These are phyloP conservation scores for Sycobia sp. DNA, from an alignment of 1,140 invertebrate genomes.

Conservation along the genomic window DNA sequence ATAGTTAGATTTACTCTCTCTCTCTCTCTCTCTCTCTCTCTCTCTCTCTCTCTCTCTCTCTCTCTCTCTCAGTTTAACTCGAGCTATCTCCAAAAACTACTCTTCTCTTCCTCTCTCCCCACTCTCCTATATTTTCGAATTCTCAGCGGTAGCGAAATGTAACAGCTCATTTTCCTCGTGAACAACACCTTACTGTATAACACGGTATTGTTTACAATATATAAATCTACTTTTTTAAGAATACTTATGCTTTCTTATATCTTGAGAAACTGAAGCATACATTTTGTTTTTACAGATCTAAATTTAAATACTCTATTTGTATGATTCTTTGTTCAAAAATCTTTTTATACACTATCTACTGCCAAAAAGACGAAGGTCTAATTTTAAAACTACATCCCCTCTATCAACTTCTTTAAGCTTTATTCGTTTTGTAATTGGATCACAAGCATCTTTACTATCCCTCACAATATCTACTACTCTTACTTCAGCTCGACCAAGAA, in stretches of 20 bases:
- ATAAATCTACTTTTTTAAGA: too few relatives aligned
- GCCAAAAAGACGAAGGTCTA: conserved; percentile 76
- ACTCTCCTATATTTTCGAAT: too few relatives aligned
- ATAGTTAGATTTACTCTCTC: too few relatives aligned
- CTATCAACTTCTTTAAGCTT: conserved; percentile 73
- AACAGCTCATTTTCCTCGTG: too few relatives aligned
- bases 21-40: too few relatives aligned
- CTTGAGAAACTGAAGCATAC: conserved; percentile 26
- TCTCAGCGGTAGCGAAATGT: too few relatives aligned
- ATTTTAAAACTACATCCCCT: conserved; percentile 75
- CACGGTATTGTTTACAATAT: too few relatives aligned
- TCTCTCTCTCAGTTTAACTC: too few relatives aligned
- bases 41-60: too few relatives aligned
- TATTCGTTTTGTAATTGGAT: conserved; percentile 74
- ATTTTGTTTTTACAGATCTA: conserved; percentile 2
- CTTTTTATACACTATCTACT: conserved; percentile 26
- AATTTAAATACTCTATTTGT: conserved; percentile 22
- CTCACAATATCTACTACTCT: conserved; percentile 71
- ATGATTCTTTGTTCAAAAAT: conserved; percentile 10
- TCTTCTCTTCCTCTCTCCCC: too few relatives aligned
- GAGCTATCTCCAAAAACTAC: too few relatives aligned
- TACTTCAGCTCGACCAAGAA: conserved; percentile 78
- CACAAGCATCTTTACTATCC: conserved; percentile 67
- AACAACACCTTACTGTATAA: too few relatives aligned
- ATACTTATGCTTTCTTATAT: conserved; percentile 19